Evolutionary conservation across 2,888 invertebrate genomes (phyloP), one percentile per base, ranked within the genome.

Genomic region (Metacarcinus magister): DNA sequence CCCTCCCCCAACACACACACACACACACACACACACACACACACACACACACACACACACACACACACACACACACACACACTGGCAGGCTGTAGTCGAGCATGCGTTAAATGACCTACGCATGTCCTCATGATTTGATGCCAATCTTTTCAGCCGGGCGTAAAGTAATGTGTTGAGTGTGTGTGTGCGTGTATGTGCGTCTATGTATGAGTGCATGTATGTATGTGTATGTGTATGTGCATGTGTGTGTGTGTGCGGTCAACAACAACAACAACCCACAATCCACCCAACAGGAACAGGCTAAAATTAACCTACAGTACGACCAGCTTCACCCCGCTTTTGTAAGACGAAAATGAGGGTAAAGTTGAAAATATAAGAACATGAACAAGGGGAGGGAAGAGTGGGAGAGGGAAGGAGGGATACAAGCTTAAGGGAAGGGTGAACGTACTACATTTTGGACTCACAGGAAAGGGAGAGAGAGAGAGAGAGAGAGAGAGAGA

Each of bases 11-110:
- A 13, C 7, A 48, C 8, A 82, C 82, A 16, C 82, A 28, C 28
- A 82, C 82, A 28, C 82, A 32, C 28, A 82, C 28, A 32, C 28
- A 28, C 82, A 82, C 32, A 28, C 32, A n/a, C 28, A 82, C n/a
- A 32, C 39, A 87, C 32, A 32, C 39, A 32, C 32, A 87, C 87
- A 87, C 87, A 87, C 87, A 87, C 87, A 87, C 87, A 28, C 90
- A 90, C 32, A 90, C 90, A 90, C 90, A 90, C 90, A 90, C 90
- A 90, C 90, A 90, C 90, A 90, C 90, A 90, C 90, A 90, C 90
- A 90, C 90, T 39, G 39, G 39, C 90, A 32, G n/a, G 0, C 90
- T 90, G 39, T 19, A 90, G 8, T 39, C 90, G 28, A 90, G 39
- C 43, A 90, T 44, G 44, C 44, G 23, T 43, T 90, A 43, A 43